Percentiles rank a stretch among this genome's conserved stretches.
Conservation (phyloP, 2,888 invertebrate genomes). For the Chloroclystis v-ata region DNA sequence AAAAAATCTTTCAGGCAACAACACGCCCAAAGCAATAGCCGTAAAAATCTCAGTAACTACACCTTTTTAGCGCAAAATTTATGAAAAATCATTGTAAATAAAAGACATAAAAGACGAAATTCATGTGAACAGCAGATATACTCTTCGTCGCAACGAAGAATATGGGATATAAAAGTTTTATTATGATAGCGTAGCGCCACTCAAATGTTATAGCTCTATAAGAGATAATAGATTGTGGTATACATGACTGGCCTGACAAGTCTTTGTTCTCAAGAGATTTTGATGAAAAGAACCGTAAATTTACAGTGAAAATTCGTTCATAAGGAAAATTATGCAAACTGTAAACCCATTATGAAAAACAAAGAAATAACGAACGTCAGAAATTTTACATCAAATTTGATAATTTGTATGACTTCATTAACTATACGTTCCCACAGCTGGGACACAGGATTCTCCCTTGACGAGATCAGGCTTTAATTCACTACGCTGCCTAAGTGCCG, state of each 20-base stretch:
- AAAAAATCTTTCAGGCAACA: too few relatives aligned
- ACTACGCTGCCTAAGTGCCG: too few relatives aligned
- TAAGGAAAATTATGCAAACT: too few relatives aligned
- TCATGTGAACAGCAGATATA: constrained; percentile 11
- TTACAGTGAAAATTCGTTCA: constrained; percentile 9
- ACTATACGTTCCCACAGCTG: too few relatives aligned
- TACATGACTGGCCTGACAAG: constrained; percentile 19
- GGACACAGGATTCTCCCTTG: too few relatives aligned
- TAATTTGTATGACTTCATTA: too few relatives aligned
- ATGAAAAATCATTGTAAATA: neutral
- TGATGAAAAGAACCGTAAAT: neutral
- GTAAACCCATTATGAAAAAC: too few relatives aligned
- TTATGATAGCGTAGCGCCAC: constrained; percentile 33
- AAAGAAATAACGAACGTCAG: too few relatives aligned
- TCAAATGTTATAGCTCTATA: constrained; percentile 31
- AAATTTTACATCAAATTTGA: too few relatives aligned
- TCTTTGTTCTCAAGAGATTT: constrained; percentile 6
- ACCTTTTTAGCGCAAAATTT: neutral
- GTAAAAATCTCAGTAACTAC: too few relatives aligned
- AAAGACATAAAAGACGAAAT: constrained; percentile 1
- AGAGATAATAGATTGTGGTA: constrained; percentile 32
- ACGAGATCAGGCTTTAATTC: too few relatives aligned
- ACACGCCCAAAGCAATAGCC: too few relatives aligned
- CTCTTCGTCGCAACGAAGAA: constrained; percentile 17
- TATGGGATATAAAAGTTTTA: constrained; percentile 33